Base-by-base conservation (phyloP, 2,888 invertebrate species). In the Arge pagana region DNA sequence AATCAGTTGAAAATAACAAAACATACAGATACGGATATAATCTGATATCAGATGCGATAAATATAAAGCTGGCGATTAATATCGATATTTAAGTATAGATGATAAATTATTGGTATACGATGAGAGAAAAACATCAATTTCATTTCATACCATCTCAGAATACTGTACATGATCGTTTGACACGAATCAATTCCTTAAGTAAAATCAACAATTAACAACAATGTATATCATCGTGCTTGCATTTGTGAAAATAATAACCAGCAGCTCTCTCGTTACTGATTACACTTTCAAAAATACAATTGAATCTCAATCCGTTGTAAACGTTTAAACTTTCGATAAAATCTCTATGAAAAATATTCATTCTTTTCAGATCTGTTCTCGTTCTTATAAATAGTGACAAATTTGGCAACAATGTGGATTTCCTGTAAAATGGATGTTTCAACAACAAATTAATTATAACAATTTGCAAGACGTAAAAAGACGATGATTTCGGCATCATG, bases 321-420 rank as follows among this genome's bases (percentile, higher is more conserved):
- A n/a, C n/a, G n/a, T n/a, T n/a, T n/a, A n/a, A n/a, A n/a, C n/a
- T n/a, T n/a, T n/a, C n/a, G n/a, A n/a, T n/a, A n/a, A n/a, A n/a
- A n/a, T n/a, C n/a, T n/a, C n/a, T n/a, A n/a, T n/a, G n/a, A n/a
- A n/a, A n/a, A n/a, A n/a, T n/a, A n/a, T n/a, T n/a, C n/a, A n/a
- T n/a, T n/a, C n/a, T n/a, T n/a, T n/a, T n/a, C n/a, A n/a, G n/a
- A n/a, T n/a, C n/a, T n/a, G n/a, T n/a, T n/a, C n/a, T n/a, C n/a
- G 51, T 55, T 52, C 56, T 36, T 55, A 59, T 51, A 54, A 57
- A 56, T 56, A 56, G 39, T 54, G 31, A 37, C 23, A 48, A 61
- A 61, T 59, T 61, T 61, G 59, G 55, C 61, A 57, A 57, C 52
- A 48, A 49, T 42, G n/a, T n/a, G n/a, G n/a, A n/a, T n/a, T n/a